Evolutionary conservation across 2,113 vertebrate species (phyloP).

Genomic region (Lophius piscatorius): DNA sequence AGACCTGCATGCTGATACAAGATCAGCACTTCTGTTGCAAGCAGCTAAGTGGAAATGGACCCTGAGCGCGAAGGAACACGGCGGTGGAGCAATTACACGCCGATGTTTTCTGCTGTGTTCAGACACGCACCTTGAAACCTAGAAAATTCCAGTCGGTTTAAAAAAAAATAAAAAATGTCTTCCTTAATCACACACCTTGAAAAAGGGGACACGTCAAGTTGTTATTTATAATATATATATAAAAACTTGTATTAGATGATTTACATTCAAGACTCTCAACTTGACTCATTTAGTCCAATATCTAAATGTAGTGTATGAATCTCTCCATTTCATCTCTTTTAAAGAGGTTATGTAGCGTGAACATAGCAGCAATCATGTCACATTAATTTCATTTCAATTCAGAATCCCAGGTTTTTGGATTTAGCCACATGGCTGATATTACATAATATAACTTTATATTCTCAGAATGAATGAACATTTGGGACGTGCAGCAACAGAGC

Average conservation of each 20-base stretch:
- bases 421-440: background rate
- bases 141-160: conserved; percentile 57
- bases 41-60: conserved; percentile 1
- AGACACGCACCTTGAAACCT: conserved; percentile 47
- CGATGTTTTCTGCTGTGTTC: conserved; percentile 43
- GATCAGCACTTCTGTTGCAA: background rate
- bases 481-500: conserved; percentile 8
- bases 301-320: no score
- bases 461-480: conserved; percentile 5
- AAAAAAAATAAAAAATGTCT: no score
- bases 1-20: background rate
- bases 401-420: background rate
- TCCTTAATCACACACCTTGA: background rate
- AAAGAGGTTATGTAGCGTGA: no score
- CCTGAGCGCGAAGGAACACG: background rate
- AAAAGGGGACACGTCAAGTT: no score
- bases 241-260: no score
- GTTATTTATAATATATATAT: no score
- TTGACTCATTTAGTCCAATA: background rate
- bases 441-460: background rate
- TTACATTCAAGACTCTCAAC: background rate
- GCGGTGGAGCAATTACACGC: background rate
- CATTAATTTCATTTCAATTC: background rate
- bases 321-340: no score
- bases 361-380: no score